Evolutionary conservation across 1,140 invertebrate genomes (phyloP).

Genomic region (Calliphora vicina): DNA sequence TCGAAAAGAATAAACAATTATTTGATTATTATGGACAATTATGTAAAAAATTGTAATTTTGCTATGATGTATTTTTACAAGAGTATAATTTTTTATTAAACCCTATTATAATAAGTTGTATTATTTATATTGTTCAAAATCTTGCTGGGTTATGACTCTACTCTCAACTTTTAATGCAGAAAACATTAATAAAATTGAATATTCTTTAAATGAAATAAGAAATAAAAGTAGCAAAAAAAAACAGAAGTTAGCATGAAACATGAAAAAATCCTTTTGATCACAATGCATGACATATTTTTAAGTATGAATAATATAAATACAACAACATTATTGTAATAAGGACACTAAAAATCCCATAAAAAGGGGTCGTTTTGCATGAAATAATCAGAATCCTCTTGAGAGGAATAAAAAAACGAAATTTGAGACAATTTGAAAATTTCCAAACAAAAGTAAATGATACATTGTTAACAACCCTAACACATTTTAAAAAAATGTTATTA

Average conservation of each 20-base stretch:
- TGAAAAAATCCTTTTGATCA: slow-evolving; percentile 27
- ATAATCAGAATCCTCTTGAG: slow-evolving; percentile 8
- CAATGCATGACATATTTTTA: slow-evolving; percentile 24
- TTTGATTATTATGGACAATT: too few relatives aligned
- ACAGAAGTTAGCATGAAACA: not conserved
- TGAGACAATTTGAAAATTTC: slow-evolving; percentile 52
- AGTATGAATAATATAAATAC: not conserved
- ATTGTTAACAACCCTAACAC: not conserved
- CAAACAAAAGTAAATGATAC: slow-evolving; percentile 12
- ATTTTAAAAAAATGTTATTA: not conserved
- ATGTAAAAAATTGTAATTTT: too few relatives aligned
- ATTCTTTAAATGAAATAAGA: slow-evolving; percentile 18
- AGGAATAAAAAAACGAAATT: slow-evolving; percentile 50
- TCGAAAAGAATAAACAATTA: too few relatives aligned
- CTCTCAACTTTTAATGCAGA: slow-evolving; percentile 6
- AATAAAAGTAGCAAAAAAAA: not conserved
- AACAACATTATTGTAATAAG: slow-evolving; percentile 19
- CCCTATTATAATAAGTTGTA: too few relatives aligned
- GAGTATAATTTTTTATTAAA: too few relatives aligned
- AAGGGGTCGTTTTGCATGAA: slow-evolving; percentile 21
- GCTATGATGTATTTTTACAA: too few relatives aligned
- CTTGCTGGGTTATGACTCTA: too few relatives aligned
- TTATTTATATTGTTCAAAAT: too few relatives aligned
- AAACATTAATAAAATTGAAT: slow-evolving; percentile 34
- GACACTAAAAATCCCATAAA: not conserved